Evolutionary conservation across 37 sponge, comb jelly and placozoan genomes (phyloP).

Genomic region (Geodia barretti): DNA sequence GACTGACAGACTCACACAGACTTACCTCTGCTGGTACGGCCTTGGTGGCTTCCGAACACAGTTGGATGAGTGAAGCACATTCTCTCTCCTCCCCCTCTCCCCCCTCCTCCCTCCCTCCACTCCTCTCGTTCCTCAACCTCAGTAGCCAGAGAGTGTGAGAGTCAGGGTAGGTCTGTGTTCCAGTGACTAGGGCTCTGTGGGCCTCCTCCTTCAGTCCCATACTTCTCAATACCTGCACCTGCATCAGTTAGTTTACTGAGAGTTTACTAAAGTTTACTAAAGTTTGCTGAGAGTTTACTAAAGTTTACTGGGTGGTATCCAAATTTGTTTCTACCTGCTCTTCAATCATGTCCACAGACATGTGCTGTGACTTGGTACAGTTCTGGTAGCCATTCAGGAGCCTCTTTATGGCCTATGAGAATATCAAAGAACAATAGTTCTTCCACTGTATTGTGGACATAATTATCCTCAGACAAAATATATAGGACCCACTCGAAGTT

Average conservation of each 20-base stretch:
- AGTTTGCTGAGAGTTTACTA: background rate
- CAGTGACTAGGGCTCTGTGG: background rate
- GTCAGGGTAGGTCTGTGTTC: constrained; percentile 13
- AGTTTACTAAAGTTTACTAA: background rate
- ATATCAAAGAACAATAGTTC: background rate
- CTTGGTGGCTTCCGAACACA: constrained; percentile 23
- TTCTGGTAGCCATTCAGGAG: constrained; percentile 17
- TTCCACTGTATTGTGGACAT: background rate
- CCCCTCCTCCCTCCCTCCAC: background rate
- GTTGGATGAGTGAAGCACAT: background rate
- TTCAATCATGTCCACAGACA: constrained; percentile 24
- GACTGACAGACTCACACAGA: background rate
- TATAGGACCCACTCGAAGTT: background rate
- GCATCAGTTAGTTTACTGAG: background rate
- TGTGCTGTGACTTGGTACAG: background rate
- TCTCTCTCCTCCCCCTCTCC: background rate
- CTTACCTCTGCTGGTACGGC: constrained; percentile 30
- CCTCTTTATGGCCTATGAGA: constrained; percentile 12
- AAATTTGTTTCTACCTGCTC: constrained; percentile 3
- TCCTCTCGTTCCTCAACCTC: constrained; percentile 3
- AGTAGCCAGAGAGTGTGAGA: constrained; percentile 34
- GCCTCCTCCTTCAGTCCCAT: constrained; percentile 3
- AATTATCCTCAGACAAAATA: background rate
- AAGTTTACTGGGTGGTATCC: background rate
- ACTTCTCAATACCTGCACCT: constrained; percentile 5